Conservation (phyloP, 1,140 invertebrate species). For the Mylabris phalerata region DNA sequence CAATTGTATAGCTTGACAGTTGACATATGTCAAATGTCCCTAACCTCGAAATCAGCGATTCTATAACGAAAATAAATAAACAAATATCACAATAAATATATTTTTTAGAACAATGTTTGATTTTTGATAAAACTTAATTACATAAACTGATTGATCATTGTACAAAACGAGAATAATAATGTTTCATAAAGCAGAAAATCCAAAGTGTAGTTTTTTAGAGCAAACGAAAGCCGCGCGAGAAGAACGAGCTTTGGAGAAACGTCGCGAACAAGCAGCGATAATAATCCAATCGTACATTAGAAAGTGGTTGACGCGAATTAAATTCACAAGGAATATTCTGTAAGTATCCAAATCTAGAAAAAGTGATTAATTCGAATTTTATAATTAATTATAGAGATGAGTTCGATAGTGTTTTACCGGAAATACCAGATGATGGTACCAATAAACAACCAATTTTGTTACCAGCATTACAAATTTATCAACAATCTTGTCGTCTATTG, state of each 20-base stretch:
- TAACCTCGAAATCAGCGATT: too few species aligned
- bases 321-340: conserved; percentile 54
- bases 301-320: conserved; percentile 61
- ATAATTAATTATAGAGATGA: conserved; percentile 50
- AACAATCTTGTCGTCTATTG: conserved; percentile 61
- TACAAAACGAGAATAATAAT: conserved; percentile 34
- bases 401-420: conserved; percentile 58
- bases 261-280: conserved; percentile 61
- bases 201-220: conserved; percentile 63
- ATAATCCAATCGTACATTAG: conserved; percentile 65
- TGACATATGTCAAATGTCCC: too few species aligned
- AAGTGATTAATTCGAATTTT: neutral
- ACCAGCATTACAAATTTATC: conserved; percentile 64
- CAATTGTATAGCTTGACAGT: too few species aligned
- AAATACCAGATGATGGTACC: conserved; percentile 45
- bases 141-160: too few species aligned
- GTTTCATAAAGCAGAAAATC: conserved; percentile 54
- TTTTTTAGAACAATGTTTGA: too few species aligned
- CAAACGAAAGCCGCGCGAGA: conserved; percentile 80
- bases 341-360: conserved; percentile 42
- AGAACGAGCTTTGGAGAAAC: conserved; percentile 76
- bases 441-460: conserved; percentile 46
- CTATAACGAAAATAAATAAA: too few species aligned
- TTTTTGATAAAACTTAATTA: too few species aligned
- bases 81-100: too few species aligned